These are phyloP conservation scores for Chiloscyllium punctatum DNA, from an alignment of 2,797 vertebrate species.

Conservation along the genomic window DNA sequence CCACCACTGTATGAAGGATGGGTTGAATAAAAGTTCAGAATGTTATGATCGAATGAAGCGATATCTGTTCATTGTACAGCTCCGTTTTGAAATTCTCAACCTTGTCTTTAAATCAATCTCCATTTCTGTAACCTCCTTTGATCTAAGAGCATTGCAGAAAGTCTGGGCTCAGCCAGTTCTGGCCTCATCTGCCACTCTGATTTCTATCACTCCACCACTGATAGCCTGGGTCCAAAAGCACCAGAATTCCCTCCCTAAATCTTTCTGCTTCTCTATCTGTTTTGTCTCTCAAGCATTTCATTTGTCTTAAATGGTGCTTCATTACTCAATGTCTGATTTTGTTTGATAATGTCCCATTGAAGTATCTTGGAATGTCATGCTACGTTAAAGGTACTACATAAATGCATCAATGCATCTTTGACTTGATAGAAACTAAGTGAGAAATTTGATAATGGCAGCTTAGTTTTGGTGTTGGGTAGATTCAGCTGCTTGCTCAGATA, in stretches of 20 bases:
- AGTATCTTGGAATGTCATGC: background rate
- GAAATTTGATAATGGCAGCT: background rate
- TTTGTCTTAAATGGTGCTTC: background rate
- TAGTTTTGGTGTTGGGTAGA: background rate
- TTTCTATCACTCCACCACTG: background rate
- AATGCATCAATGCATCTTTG: background rate
- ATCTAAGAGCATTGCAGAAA: background rate
- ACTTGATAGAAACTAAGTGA: background rate
- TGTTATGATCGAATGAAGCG: background rate
- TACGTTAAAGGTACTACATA: background rate
- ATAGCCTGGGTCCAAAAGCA: background rate
- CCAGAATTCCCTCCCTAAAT: background rate
- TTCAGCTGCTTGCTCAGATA: background rate
- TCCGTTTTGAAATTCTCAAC: background rate
- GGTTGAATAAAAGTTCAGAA: background rate
- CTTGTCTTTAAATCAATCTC: background rate
- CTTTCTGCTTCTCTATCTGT: no score
- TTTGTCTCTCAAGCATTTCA: background rate
- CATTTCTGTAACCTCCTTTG: background rate
- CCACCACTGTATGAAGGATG: background rate
- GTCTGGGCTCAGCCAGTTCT: background rate
- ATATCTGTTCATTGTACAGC: background rate
- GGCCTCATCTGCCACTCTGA: no score
- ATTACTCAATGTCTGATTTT: background rate
- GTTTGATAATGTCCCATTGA: background rate